Evolutionary conservation across 1,140 invertebrate genomes (phyloP).

Genomic region (Drosophila cardini): DNA sequence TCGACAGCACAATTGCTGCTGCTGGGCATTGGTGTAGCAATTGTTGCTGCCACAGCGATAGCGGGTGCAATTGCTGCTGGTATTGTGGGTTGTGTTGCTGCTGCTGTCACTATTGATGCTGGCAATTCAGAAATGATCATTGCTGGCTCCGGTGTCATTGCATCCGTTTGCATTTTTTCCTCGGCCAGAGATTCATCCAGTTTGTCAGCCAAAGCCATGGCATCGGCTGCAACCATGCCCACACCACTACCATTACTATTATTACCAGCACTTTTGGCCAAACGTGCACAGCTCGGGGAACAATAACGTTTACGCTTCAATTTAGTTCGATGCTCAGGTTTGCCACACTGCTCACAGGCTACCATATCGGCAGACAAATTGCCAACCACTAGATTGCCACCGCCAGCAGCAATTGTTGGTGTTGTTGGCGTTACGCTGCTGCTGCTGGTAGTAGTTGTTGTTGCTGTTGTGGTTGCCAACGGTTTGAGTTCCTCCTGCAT

Average conservation of each 20-base stretch:
- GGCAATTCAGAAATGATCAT: conserved; percentile 12
- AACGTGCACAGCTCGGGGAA: conserved; percentile 85
- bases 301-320: conserved; percentile 93
- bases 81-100: conserved; percentile 10
- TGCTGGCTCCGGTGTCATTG: conserved; percentile 22
- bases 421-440: background rate
- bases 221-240: conserved; percentile 63
- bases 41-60: conserved; percentile 10
- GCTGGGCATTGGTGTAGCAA: conserved; percentile 11
- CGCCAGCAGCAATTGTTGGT: background rate
- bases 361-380: conserved; percentile 85
- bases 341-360: conserved; percentile 93
- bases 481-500: conserved; percentile 72
- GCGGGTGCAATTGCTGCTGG: conserved; percentile 9
- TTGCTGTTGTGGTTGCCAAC: conserved; percentile 7
- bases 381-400: conserved; percentile 4
- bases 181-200: conserved; percentile 71
- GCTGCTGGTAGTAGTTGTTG: background rate
- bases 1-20: conserved; percentile 29
- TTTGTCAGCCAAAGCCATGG: conserved; percentile 64
- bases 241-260: conserved; percentile 42
- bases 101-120: conserved; percentile 5
- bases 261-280: conserved; percentile 55
- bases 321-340: conserved; percentile 89
- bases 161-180: conserved; percentile 72